Percentiles rank a stretch among this genome's conserved stretches.
Evolutionary conservation across 1,140 invertebrate species (phyloP).

Genomic region (Pantala flavescens): DNA sequence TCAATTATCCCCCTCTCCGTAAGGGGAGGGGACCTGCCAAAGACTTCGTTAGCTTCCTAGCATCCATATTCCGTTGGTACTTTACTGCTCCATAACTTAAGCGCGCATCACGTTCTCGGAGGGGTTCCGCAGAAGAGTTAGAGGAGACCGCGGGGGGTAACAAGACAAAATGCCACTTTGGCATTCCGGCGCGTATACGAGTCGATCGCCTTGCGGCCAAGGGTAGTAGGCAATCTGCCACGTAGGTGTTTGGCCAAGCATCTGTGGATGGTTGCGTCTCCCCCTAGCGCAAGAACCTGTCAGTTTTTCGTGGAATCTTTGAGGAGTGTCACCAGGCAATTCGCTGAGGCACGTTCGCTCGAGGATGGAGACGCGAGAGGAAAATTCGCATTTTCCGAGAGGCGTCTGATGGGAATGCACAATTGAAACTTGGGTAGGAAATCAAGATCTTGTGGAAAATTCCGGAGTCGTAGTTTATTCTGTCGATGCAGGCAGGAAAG

Average conservation of each 20-base stretch:
- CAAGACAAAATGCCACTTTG: constrained; percentile 9
- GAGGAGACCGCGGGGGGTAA: not conserved
- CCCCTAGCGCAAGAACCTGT: not conserved
- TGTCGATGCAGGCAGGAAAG: too few species aligned
- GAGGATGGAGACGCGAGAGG: too few species aligned
- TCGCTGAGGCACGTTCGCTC: too few species aligned
- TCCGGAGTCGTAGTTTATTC: too few species aligned
- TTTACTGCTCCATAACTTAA: constrained; percentile 10
- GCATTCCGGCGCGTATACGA: not conserved
- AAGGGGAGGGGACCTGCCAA: not conserved
- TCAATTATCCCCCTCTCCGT: not conserved
- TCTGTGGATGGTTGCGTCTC: not conserved
- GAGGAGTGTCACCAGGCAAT: not conserved
- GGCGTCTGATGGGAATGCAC: too few species aligned
- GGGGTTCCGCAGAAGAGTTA: not conserved
- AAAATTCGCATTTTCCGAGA: too few species aligned
- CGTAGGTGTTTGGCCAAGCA: constrained; percentile 7
- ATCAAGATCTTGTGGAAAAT: too few species aligned
- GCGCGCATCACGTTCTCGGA: not conserved
- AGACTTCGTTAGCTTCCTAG: not conserved
- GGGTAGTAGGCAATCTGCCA: not conserved
- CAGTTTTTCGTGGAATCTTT: not conserved
- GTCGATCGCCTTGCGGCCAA: not conserved
- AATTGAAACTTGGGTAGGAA: too few species aligned
- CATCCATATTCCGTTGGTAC: not conserved